A percentile compares a stretch with the other conserved stretches of the same genome.
These are phyloP conservation scores for Parnassius mnemosyne DNA, from an alignment of 2,888 invertebrate genomes.

Conservation along the genomic window DNA sequence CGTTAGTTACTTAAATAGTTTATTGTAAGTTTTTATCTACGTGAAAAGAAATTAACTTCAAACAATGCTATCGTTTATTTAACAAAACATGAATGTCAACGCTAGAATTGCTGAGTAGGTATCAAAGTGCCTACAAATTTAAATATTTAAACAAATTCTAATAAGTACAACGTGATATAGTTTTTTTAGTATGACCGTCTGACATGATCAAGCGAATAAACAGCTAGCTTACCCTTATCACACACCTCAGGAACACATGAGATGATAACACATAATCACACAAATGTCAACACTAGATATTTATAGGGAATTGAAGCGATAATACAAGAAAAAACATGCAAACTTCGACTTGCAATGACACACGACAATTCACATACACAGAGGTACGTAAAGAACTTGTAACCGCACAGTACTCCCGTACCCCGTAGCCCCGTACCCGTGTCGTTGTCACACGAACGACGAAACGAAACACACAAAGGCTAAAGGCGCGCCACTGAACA, in stretches of 20 bases:
- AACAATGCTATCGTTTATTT: not conserved
- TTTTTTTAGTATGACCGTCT: conserved; percentile 40
- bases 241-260: conserved; percentile 60
- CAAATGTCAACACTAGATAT: conserved; percentile 52
- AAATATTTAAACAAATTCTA: conserved; percentile 19
- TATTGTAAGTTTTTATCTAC: conserved; percentile 21
- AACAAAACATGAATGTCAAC: too few species aligned
- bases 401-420: conserved; percentile 37
- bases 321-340: conserved; percentile 61
- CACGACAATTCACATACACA: conserved; percentile 43
- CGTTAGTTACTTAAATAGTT: conserved; percentile 15
- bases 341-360: conserved; percentile 66
- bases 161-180: conserved; percentile 24
- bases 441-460: conserved; percentile 31
- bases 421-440: conserved; percentile 32
- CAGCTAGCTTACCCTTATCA: conserved; percentile 71
- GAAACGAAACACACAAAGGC: too few species aligned
- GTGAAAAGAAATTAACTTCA: conserved; percentile 19
- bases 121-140: not conserved
- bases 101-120: not conserved
- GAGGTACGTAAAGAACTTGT: too few species aligned
- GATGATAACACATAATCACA: conserved; percentile 75
- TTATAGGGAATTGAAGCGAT: conserved; percentile 46
- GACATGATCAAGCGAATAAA: conserved; percentile 48
- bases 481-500: conserved; percentile 60